phyloP scores from a whole-genome alignment of 2,888 invertebrate species.

The Pomacea canaliculata region DNA sequence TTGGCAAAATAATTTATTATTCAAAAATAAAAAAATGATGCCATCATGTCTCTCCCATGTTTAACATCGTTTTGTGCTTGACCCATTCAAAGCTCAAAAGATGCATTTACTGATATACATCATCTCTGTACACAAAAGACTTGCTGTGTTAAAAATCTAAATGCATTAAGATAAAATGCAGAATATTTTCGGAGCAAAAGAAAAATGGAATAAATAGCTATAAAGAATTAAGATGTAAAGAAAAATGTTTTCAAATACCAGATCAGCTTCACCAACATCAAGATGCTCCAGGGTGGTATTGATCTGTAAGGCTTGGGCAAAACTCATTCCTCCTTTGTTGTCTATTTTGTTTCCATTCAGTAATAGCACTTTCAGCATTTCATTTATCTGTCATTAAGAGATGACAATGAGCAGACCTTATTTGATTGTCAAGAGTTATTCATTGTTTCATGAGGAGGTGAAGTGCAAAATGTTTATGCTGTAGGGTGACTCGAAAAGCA shows the following conservation, averaged over 20 bases:
- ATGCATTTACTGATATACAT: no score
- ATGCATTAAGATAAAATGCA: no score
- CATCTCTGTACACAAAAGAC: no score
- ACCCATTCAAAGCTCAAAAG: no score
- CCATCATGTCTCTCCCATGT: no score
- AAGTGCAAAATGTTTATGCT: not conserved
- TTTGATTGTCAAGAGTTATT: no score
- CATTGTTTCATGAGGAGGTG: no score
- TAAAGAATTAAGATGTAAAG: not conserved
- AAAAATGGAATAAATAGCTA: not conserved
- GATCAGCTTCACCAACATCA: conserved; percentile 67
- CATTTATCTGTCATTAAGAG: conserved; percentile 51
- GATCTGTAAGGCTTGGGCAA: conserved; percentile 69
- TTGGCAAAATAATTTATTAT: no score
- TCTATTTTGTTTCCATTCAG: conserved; percentile 68
- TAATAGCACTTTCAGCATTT: conserved; percentile 52
- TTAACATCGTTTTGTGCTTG: no score
- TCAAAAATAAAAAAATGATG: no score
- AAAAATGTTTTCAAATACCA: conserved; percentile 43
- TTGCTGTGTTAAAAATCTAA: no score
- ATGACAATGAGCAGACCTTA: not conserved
- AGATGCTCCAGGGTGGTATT: conserved; percentile 63
- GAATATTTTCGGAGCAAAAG: not conserved
- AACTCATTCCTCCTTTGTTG: conserved; percentile 68
- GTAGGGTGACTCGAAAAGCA: not conserved